Percentiles rank a stretch among this genome's conserved stretches.
These are phyloP conservation scores for Lasius fuliginosus DNA, from an alignment of 2,888 invertebrate genomes.

Conservation along the genomic window DNA sequence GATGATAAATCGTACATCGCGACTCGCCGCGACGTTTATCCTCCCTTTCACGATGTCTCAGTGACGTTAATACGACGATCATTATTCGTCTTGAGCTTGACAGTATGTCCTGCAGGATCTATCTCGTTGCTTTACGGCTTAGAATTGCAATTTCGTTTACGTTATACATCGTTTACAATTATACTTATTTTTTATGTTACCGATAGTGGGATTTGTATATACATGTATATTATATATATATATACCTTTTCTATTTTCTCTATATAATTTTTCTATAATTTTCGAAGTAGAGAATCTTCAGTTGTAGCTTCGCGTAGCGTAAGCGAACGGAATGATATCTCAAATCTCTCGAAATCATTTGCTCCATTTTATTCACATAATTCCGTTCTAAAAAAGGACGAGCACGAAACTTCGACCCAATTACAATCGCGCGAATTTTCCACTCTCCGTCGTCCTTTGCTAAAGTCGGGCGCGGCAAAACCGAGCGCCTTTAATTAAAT, in stretches of 20 bases:
- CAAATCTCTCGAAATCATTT: not conserved
- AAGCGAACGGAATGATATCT: not conserved
- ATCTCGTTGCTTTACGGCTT: constrained; percentile 7
- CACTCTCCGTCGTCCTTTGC: not conserved
- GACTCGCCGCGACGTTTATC: not conserved
- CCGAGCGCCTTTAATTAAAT: constrained; percentile 76
- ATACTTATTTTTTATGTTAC: not conserved
- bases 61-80: not conserved
- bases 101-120: too few species aligned
- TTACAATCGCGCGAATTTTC: constrained; percentile 26
- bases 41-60: not conserved
- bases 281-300: not conserved
- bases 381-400: not conserved
- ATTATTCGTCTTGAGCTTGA: constrained; percentile 5
- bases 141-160: constrained; percentile 37
- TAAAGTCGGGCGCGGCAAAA: constrained; percentile 34
- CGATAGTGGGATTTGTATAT: not conserved
- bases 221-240: too few species aligned
- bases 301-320: too few species aligned
- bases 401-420: not conserved
- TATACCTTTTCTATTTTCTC: not conserved
- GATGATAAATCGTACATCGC: constrained; percentile 16
- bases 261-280: constrained; percentile 1
- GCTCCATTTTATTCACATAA: not conserved
- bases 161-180: not conserved